A percentile compares a stretch with the other conserved stretches of the same genome.
Conservation (phyloP, 2,113 vertebrate species). For the Gadus chalcogrammus region DNA sequence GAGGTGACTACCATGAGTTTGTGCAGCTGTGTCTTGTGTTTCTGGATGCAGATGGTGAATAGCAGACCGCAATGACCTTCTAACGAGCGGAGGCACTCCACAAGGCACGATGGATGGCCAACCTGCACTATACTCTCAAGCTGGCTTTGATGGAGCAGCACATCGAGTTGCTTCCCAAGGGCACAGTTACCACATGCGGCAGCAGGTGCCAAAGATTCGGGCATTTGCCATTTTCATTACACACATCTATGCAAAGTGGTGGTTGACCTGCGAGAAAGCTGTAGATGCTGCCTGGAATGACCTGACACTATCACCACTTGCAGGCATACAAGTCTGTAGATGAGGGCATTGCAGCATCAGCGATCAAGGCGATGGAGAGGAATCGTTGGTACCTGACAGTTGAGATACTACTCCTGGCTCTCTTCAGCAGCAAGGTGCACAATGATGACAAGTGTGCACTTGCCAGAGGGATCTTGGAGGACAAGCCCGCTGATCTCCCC, state of each 20-base stretch:
- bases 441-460: not conserved
- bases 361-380: no score
- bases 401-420: not conserved
- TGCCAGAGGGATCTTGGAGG: not conserved
- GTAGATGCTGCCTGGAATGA: no score
- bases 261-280: no score
- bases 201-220: not conserved
- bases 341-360: no score
- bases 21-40: slow-evolving; percentile 7
- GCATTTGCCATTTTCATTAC: not conserved
- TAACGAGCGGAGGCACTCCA: not conserved
- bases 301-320: no score
- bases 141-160: no score
- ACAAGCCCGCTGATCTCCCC: not conserved
- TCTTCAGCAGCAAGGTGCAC: not conserved
- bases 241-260: no score
- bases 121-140: not conserved
- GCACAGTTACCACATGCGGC: not conserved
- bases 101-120: not conserved
- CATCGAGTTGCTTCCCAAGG: not conserved
- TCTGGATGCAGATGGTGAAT: not conserved
- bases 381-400: not conserved
- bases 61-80: not conserved
- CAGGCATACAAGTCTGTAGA: no score
- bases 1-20: slow-evolving; percentile 9